Conservation (phyloP, 2,888 invertebrate genomes). For the Dione vanillae region DNA sequence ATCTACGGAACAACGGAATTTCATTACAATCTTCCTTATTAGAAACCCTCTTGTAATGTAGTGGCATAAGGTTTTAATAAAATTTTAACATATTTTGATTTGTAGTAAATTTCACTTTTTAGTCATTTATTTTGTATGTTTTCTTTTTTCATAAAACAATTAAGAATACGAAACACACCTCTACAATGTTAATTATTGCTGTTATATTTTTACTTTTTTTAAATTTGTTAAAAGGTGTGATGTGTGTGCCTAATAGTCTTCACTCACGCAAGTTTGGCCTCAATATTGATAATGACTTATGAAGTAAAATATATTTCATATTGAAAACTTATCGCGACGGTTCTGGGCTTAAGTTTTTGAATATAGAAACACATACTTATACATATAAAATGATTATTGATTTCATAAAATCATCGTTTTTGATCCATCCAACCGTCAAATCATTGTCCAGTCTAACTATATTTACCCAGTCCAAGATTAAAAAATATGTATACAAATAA, state of each 20-base stretch:
- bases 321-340: too few species aligned
- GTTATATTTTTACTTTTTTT: neutral
- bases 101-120: neutral
- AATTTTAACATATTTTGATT: slow-evolving; percentile 12
- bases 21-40: slow-evolving; percentile 45
- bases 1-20: slow-evolving; percentile 43
- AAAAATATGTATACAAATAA: neutral
- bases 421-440: too few species aligned
- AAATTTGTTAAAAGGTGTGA: slow-evolving; percentile 3
- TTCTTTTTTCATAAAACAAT: neutral
- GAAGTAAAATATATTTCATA: neutral
- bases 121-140: neutral
- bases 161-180: neutral
- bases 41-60: slow-evolving; percentile 43
- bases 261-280: slow-evolving; percentile 1
- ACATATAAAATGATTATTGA: too few species aligned
- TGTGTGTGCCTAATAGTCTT: neutral
- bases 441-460: too few species aligned
- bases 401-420: too few species aligned
- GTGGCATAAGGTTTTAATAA: slow-evolving; percentile 33
- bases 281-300: neutral
- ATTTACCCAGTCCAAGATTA: neutral
- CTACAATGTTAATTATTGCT: neutral
- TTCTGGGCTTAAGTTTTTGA: too few species aligned
- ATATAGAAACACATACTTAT: too few species aligned